Evolutionary conservation across 2,113 vertebrate genomes (phyloP).

Genomic region (Phrynocephalus versicolor): DNA sequence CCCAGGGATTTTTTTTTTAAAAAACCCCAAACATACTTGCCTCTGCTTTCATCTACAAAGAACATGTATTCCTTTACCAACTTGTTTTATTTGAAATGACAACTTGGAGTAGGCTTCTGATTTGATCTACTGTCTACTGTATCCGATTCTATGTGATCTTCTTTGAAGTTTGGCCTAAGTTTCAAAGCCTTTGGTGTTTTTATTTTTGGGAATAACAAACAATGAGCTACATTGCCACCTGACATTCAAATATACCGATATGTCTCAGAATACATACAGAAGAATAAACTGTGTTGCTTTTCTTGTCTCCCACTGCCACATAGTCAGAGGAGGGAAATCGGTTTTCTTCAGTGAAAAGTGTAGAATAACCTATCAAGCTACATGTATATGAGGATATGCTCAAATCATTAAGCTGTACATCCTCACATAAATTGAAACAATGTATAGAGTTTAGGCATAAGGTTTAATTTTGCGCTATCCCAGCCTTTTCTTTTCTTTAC

Average conservation of each 20-base stretch:
- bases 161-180: slow-evolving; percentile 35
- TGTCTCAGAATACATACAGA: slow-evolving; percentile 54
- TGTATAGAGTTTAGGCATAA: neutral
- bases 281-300: slow-evolving; percentile 61
- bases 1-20: neutral
- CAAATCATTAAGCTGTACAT: neutral
- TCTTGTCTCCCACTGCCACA: slow-evolving; percentile 29
- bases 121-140: neutral
- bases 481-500: neutral
- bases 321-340: slow-evolving; percentile 48
- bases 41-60: slow-evolving; percentile 28
- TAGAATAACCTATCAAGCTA: slow-evolving; percentile 32
- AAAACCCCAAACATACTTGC: slow-evolving; percentile 1
- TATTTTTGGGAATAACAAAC: slow-evolving; percentile 59
- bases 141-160: slow-evolving; percentile 13
- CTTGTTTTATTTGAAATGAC: slow-evolving; percentile 41
- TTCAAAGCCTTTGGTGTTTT: slow-evolving; percentile 59
- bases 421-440: neutral
- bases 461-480: neutral
- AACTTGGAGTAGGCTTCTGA: neutral
- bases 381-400: neutral
- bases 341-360: slow-evolving; percentile 47
- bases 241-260: slow-evolving; percentile 55
- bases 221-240: slow-evolving; percentile 53
- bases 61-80: slow-evolving; percentile 5